Conservation (phyloP, 2,888 invertebrate genomes). For the Alloscopus bannaensis region DNA sequence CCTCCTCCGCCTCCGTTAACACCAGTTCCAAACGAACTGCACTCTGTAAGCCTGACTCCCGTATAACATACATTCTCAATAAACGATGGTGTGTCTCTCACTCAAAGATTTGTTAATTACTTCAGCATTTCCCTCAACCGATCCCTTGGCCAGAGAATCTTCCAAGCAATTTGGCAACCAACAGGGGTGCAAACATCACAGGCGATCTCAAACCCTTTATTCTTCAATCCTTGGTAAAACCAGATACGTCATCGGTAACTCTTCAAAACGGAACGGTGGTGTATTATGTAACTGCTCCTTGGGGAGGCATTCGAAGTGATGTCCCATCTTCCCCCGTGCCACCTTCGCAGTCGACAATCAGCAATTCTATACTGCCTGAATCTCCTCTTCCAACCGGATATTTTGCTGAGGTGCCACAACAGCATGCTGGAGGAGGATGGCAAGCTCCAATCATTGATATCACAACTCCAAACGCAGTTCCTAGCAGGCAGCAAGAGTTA, state of each 20-base stretch:
- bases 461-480: conserved; percentile 22
- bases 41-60: background rate
- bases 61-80: background rate
- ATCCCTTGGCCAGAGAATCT: too few species aligned
- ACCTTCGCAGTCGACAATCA: background rate
- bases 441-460: conserved; percentile 29
- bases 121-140: too few species aligned
- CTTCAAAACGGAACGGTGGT: conserved; percentile 51
- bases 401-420: conserved; percentile 17
- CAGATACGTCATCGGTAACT: conserved; percentile 16
- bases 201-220: conserved; percentile 26
- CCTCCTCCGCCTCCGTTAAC: conserved; percentile 28
- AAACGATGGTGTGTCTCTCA: too few species aligned
- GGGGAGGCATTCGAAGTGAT: conserved; percentile 44
- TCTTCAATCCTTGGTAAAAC: conserved; percentile 43
- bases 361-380: conserved; percentile 20
- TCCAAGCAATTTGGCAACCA: conserved; percentile 17
- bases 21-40: conserved; percentile 31
- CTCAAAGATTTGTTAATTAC: too few species aligned
- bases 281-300: conserved; percentile 45
- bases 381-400: background rate
- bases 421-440: conserved; percentile 12
- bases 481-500: background rate
- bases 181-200: conserved; percentile 20
- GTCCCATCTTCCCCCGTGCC: conserved; percentile 13